Base-by-base conservation (phyloP, 1,140 invertebrate genomes). In the Ridgeia piscesae region DNA sequence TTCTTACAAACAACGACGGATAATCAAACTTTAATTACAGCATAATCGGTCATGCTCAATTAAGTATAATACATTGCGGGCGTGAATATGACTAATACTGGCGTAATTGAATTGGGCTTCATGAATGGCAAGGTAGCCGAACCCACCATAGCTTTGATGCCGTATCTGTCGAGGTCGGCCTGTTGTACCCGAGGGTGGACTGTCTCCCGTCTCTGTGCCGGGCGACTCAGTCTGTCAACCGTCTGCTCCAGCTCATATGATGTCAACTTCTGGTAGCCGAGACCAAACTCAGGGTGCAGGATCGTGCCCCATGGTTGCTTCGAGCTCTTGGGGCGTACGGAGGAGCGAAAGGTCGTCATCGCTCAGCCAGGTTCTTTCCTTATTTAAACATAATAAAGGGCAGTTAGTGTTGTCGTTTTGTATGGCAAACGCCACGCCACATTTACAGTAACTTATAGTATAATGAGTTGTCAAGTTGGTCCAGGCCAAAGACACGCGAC, bases 271-370 rank as follows among this genome's bases (percentile, higher is more conserved):
- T 96, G 95, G 91, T 96, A 94, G 8, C 95, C 95, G 90, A 96
- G 92, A 17, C 95, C 95, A 92, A 95, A 96, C 88, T 95, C 94
- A 0, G 95, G 95, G 91, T 95, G 95, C 6, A 96, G 91, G 17
- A 96, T 95, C 6, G 95, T 96, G 0, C 95, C 95, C 95, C 95
- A 96, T 21, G 95, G 94, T 92, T 95, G 94, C 92, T 95, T 96
- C 33, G 92, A 92, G n/a, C 93, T 93, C 6, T 93, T 93, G 4
- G 95, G 95, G 34, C 94, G 93, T 17, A 95, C 95, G 27, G 95
- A 95, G 0, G 95, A 95, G 33, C 94, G n/a, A 35, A 93, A 35
- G 6, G 35, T 92, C 31, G 91, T 50, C 91, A 92, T 92, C 42
- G 11, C 42, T 42, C 42, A 35, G n/a, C 91, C 35, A 33, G 88